Percentiles rank a stretch among this genome's conserved stretches.
These are phyloP conservation scores for Notothenia coriiceps DNA, from an alignment of 2,113 vertebrate species.

Conservation along the genomic window DNA sequence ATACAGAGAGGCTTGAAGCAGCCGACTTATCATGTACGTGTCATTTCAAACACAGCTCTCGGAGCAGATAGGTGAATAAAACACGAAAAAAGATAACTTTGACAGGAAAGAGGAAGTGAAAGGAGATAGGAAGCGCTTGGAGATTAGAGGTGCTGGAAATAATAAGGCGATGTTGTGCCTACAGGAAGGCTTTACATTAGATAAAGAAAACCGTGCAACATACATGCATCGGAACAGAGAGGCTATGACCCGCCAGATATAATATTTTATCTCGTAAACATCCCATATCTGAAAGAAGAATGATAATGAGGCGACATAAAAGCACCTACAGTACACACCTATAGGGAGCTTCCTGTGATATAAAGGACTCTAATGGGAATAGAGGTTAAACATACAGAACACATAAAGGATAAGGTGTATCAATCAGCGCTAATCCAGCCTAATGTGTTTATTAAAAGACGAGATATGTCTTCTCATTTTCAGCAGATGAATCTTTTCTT, in stretches of 20 bases:
- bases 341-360: not conserved
- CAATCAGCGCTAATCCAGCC: conserved; percentile 54
- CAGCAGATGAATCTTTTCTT: conserved; percentile 47
- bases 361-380: conserved; percentile 17
- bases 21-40: conserved; percentile 37
- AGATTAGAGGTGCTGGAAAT: conserved; percentile 54
- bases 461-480: conserved; percentile 47
- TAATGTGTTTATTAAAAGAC: conserved; percentile 60
- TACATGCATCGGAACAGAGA: conserved; percentile 3
- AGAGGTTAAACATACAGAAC: conserved; percentile 43
- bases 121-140: conserved; percentile 35
- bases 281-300: not conserved
- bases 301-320: not conserved
- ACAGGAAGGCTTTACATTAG: conserved; percentile 29
- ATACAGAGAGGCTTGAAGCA: conserved; percentile 40
- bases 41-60: conserved; percentile 45
- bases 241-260: not conserved
- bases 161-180: conserved; percentile 24
- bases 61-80: conserved; percentile 58
- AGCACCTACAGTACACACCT: not conserved
- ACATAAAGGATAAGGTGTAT: conserved; percentile 43
- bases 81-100: conserved; percentile 66
- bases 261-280: conserved; percentile 1
- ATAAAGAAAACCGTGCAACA: conserved; percentile 1
- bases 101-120: conserved; percentile 47